Base-by-base conservation (phyloP, 2,797 vertebrate species). In the Rallus crepitans region DNA sequence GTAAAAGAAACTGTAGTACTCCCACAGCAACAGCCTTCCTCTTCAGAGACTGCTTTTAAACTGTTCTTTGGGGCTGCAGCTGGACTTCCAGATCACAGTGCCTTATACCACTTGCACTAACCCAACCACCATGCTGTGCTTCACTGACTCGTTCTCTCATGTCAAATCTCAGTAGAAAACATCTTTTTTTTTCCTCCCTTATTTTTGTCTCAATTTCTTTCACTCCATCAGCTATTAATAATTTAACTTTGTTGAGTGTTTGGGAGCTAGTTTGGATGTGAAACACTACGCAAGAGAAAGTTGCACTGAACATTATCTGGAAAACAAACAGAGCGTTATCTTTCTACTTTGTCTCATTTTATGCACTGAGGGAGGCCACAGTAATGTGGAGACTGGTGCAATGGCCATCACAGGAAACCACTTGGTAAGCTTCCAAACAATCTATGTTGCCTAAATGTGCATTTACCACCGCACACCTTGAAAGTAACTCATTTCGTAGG, bases 91-190 rank as follows among this genome's bases (percentile, higher is more conserved):
- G 45, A 19, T 23, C 30, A 48, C 31, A 17, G 21, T 12, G 66
- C 47, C 40, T 78, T 66, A 55, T 18, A 23, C 6, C 11, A 24
- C 28, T 70, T 82, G 21, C 35, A 50, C 23, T 40, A 59, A 72
- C 8, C 7, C 31, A 31, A 24, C 25, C 28, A 31, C 9, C 59
- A 53, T 2, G 3, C 15, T n/a, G 59, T 55, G 76, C n/a, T 90
- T 70, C 47, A 23, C 35, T 33, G 53, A 59, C 17, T 93, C 33
- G 66, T 37, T 50, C 23, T 82, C 86, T 96, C 66, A 72, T 40
- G 63, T 68, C 47, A 87, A 92, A 93, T 80, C 89, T 92, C 89
- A 75, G 47, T 27, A 76, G 76, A 94, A 94, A 94, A 87, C 53
- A 84, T 57, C 47, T 71, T 27, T 78, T 72, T 87, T 64, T 78